Conservation (phyloP, 2,888 invertebrate genomes). For the Rhagonycha fulva region DNA sequence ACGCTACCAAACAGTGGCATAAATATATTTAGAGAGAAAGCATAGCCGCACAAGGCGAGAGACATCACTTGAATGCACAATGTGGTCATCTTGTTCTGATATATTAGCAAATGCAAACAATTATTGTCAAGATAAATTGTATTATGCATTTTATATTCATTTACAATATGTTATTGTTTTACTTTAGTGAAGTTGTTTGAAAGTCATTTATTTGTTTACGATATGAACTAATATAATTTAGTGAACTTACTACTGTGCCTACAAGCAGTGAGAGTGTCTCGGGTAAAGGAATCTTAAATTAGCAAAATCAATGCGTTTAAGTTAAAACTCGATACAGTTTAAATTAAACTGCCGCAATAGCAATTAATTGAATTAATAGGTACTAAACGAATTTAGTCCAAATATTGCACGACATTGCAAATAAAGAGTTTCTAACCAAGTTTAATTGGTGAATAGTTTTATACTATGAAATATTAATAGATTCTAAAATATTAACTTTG, state of each 20-base stretch:
- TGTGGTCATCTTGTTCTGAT: constrained; percentile 29
- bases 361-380: too few relatives aligned
- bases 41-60: constrained; percentile 28
- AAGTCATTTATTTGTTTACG: not conserved
- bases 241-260: not conserved
- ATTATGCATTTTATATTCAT: constrained; percentile 29
- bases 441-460: too few relatives aligned
- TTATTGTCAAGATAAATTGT: constrained; percentile 34
- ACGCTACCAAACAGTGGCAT: constrained; percentile 33
- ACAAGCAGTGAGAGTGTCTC: not conserved
- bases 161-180: constrained; percentile 32
- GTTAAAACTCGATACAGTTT: too few relatives aligned
- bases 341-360: too few relatives aligned
- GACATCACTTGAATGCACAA: constrained; percentile 30
- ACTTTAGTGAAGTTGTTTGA: constrained; percentile 9
- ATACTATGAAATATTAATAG: too few relatives aligned
- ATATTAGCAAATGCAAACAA: constrained; percentile 28
- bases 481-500: too few relatives aligned
- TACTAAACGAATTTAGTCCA: too few relatives aligned
- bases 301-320: too few relatives aligned
- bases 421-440: too few relatives aligned
- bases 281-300: not conserved
- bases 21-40: constrained; percentile 33
- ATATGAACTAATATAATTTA: not conserved
- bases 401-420: too few relatives aligned